phyloP scores from a whole-genome alignment of 2,797 vertebrate species.

The Hyperoplus lanceolatus region DNA sequence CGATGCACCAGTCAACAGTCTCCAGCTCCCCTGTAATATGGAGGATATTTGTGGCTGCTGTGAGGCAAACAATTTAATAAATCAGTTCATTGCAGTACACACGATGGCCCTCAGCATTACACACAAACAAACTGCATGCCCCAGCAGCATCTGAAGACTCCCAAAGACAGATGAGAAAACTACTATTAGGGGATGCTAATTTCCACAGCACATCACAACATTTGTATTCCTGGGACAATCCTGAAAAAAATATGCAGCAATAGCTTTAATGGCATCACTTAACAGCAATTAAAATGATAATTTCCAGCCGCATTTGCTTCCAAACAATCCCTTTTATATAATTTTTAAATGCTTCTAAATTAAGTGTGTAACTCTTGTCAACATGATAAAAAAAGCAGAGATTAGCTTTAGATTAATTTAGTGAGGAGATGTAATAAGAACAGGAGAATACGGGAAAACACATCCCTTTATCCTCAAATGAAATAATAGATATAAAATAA shows the following conservation, averaged over 20 bases:
- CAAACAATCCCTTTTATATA: constrained; percentile 52
- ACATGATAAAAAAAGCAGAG: constrained; percentile 65
- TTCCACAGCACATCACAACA: constrained; percentile 29
- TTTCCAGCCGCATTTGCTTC: constrained; percentile 38
- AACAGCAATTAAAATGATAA: constrained; percentile 60
- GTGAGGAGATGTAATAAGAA: constrained; percentile 62
- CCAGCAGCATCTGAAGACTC: constrained; percentile 56
- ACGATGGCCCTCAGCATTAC: constrained; percentile 62
- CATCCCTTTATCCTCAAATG: constrained; percentile 42
- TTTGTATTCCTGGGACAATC: constrained; percentile 44
- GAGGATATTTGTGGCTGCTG: constrained; percentile 71
- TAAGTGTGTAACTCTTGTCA: constrained; percentile 65
- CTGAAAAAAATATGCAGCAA: constrained; percentile 38
- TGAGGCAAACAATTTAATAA: constrained; percentile 81
- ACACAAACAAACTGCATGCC: constrained; percentile 73
- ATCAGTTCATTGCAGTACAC: constrained; percentile 74
- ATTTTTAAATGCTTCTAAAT: constrained; percentile 58
- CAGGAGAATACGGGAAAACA: constrained; percentile 36
- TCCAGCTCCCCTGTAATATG: constrained; percentile 66
- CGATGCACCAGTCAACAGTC: constrained; percentile 65
- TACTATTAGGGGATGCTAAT: constrained; percentile 52
- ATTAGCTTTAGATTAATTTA: constrained; percentile 70
- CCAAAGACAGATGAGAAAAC: constrained; percentile 65
- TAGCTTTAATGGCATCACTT: constrained; percentile 43
- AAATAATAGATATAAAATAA: constrained; percentile 30